phyloP scores from a whole-genome alignment of 2,888 invertebrate species.

The Melangyna quadrimaculata region DNA sequence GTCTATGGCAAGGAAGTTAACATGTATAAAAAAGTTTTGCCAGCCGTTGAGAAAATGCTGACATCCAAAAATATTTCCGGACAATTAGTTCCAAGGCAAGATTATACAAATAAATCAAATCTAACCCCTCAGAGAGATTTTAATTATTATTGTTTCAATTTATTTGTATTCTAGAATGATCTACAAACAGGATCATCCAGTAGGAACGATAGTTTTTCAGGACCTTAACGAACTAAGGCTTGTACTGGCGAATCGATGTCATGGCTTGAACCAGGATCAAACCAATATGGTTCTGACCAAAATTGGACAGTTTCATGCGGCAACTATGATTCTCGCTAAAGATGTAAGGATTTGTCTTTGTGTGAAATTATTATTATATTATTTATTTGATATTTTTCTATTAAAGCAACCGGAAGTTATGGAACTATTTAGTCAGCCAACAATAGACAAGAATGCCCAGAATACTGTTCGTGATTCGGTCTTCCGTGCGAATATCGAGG shows the following conservation, averaged over 20 bases:
- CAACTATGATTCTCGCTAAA: conserved; percentile 81
- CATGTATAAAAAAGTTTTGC: conserved; percentile 73
- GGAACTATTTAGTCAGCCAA: conserved; percentile 43
- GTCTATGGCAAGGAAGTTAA: conserved; percentile 72
- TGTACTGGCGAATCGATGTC: conserved; percentile 79
- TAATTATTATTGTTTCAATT: background rate
- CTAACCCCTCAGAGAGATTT: background rate
- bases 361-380: background rate
- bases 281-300: conserved; percentile 80
- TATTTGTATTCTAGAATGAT: conserved; percentile 52
- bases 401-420: conserved; percentile 66
- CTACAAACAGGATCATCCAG: conserved; percentile 41
- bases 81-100: conserved; percentile 62
- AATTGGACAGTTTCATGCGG: conserved; percentile 82
- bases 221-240: conserved; percentile 77
- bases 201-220: conserved; percentile 70
- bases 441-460: conserved; percentile 42
- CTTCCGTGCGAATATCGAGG: conserved; percentile 53
- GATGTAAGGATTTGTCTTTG: conserved; percentile 75
- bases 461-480: conserved; percentile 35
- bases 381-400: background rate
- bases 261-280: conserved; percentile 82
- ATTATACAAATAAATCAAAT: background rate
- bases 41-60: conserved; percentile 59
- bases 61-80: conserved; percentile 18